phyloP scores from a whole-genome alignment of 2,888 invertebrate genomes.

The Trypoxylon attenuatum region DNA sequence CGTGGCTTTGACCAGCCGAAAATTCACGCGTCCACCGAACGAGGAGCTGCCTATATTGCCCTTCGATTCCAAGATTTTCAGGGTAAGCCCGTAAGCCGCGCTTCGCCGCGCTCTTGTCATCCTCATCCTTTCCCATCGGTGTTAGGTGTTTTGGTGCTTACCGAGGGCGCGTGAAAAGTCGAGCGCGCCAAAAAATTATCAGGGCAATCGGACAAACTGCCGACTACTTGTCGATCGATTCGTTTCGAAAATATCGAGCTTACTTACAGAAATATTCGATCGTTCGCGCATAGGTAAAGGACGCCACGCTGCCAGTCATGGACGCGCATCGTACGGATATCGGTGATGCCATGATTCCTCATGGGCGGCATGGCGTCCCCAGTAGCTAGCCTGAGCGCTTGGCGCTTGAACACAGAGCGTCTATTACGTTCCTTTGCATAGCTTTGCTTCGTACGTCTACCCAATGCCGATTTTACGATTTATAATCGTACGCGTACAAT shows the following conservation, averaged over 20 bases:
- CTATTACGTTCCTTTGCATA: too few relatives aligned
- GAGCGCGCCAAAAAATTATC: not conserved
- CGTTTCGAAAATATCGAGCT: not conserved
- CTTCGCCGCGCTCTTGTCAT: not conserved
- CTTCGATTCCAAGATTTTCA: constrained; percentile 32
- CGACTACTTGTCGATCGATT: constrained; percentile 7
- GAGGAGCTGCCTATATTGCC: too few relatives aligned
- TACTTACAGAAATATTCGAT: constrained; percentile 48
- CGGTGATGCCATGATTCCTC: constrained; percentile 49
- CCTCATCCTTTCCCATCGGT: constrained; percentile 7
- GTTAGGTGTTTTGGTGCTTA: not conserved
- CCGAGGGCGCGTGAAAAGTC: not conserved
- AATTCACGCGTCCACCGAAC: too few relatives aligned
- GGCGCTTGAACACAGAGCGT: not conserved
- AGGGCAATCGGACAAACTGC: not conserved
- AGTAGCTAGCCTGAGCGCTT: constrained; percentile 8
- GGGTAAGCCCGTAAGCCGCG: constrained; percentile 21
- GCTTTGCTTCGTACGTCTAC: not conserved
- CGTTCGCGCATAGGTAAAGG: constrained; percentile 2
- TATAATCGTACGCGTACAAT: too few relatives aligned
- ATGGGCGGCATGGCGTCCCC: constrained; percentile 57
- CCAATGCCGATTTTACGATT: not conserved
- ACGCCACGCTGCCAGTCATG: constrained; percentile 23
- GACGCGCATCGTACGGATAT: constrained; percentile 40
- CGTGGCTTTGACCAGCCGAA: too few relatives aligned